These are phyloP conservation scores for Gavia stellata DNA, from an alignment of 2,113 vertebrate genomes.

Conservation along the genomic window DNA sequence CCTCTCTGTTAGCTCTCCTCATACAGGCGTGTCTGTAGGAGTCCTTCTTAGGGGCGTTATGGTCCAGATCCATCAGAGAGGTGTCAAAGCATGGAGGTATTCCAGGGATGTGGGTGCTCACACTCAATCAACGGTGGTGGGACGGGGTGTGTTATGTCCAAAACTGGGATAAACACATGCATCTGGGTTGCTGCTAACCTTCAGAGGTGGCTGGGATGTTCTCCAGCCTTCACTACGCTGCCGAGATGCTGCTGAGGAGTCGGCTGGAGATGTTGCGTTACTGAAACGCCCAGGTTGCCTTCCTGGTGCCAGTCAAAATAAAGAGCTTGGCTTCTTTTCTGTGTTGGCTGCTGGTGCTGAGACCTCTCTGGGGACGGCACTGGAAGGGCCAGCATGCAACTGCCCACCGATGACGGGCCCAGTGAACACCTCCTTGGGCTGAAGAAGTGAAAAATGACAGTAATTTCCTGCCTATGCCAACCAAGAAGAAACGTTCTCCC, in stretches of 20 bases:
- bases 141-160: neutral
- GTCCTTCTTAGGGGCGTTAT: neutral
- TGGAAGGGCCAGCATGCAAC: neutral
- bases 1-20: neutral
- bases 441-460: conserved; percentile 17
- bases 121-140: too few relatives aligned
- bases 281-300: neutral
- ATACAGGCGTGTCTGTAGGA: neutral
- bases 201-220: neutral
- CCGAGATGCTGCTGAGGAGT: neutral
- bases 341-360: neutral
- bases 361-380: neutral
- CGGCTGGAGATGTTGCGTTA: fast-evolving
- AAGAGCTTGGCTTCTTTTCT: neutral
- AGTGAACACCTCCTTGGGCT: neutral
- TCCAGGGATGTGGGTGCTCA: neutral
- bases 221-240: neutral
- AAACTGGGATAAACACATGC: neutral
- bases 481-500: neutral
- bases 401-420: neutral
- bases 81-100: neutral
- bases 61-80: neutral
- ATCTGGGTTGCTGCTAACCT: neutral
- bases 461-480: conserved; percentile 3
- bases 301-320: neutral